Percentiles rank a stretch among this genome's conserved stretches.
Conservation (phyloP, 2,888 invertebrate species). For the Alitta virens region DNA sequence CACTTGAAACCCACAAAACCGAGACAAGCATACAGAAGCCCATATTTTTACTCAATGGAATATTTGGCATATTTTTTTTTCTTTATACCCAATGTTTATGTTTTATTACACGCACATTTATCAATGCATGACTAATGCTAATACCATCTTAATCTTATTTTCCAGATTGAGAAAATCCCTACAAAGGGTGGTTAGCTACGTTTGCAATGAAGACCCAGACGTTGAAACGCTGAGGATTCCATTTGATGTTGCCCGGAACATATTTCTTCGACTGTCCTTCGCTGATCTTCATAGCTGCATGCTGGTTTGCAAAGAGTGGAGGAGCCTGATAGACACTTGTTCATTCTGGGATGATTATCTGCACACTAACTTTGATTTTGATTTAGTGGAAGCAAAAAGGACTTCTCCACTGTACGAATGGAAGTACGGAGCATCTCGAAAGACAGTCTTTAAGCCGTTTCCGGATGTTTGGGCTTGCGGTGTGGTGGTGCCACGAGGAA, state of each 20-base stretch:
- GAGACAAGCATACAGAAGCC: too few relatives aligned
- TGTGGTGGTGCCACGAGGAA: constrained; percentile 15
- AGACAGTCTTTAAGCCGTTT: constrained; percentile 18
- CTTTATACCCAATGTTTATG: too few relatives aligned
- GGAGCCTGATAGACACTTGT: constrained; percentile 23
- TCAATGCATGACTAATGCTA: too few relatives aligned
- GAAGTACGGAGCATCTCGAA: not conserved
- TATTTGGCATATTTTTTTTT: too few relatives aligned
- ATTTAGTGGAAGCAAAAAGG: not conserved
- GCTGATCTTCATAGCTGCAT: constrained; percentile 17
- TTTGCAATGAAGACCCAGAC: constrained; percentile 7
- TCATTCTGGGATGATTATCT: constrained; percentile 15
- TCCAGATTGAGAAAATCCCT: constrained; percentile 1
- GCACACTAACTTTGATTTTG: constrained; percentile 4
- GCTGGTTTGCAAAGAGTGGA: constrained; percentile 24
- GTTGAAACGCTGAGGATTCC: constrained; percentile 20
- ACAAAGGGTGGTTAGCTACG: not conserved
- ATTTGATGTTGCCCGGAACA: constrained; percentile 5
- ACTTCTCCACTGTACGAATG: constrained; percentile 4
- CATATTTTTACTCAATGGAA: too few relatives aligned
- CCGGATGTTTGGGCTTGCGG: constrained; percentile 18
- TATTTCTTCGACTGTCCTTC: constrained; percentile 14
- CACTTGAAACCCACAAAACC: too few relatives aligned
- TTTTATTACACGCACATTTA: too few relatives aligned
- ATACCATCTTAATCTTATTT: not conserved